Base-by-base conservation (phyloP, 2,888 invertebrate genomes). In the Drosophila kokeensis region DNA sequence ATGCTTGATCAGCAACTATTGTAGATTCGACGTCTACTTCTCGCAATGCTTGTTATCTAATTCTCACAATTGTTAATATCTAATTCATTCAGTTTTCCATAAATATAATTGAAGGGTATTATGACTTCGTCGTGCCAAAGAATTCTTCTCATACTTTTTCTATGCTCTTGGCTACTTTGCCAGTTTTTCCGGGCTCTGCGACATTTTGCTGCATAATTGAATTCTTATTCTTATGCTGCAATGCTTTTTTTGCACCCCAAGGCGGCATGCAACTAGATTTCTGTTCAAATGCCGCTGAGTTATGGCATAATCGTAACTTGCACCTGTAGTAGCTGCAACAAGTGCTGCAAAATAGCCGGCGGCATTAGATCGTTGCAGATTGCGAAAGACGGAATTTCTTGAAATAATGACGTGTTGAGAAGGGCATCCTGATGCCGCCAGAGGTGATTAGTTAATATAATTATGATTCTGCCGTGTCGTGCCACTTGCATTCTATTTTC, bases 241-340 rank as follows among this genome's bases (percentile, higher is more conserved):
- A 11, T 36, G 40, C 6, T 24, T 29, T 38, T 6, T 8, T 38
- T 38, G 55, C 27, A 48, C 67, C 59, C 64, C 70, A 58, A 69
- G 70, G 75, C 70, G 69, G 68, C 72, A 68, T 58, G 67, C 72
- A 66, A 71, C 61, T 58, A 69, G 48, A 60, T 34, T 59, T 7
- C 42, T 57, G 40, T 38, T 34, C 60, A 54, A 68, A 68, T 48
- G 45, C 69, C 54, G 59, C 83, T 82, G 76, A 87, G 91, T 90
- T 90, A 91, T 91, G 90, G 88, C 88, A 85, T 82, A 83, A 65
- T 89, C 87, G 83, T 85, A 89, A 87, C 88, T 82, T 90, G 90
- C 90, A 76, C 77, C 87, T 76, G 76, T 70, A 81, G 73, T 70
- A 57, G 60, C 59, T 38, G 21, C 29, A 48, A 32, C 32, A 53